Evolutionary conservation across 2,797 vertebrate genomes (phyloP).

Genomic region (Xiphophorus birchmanni): DNA sequence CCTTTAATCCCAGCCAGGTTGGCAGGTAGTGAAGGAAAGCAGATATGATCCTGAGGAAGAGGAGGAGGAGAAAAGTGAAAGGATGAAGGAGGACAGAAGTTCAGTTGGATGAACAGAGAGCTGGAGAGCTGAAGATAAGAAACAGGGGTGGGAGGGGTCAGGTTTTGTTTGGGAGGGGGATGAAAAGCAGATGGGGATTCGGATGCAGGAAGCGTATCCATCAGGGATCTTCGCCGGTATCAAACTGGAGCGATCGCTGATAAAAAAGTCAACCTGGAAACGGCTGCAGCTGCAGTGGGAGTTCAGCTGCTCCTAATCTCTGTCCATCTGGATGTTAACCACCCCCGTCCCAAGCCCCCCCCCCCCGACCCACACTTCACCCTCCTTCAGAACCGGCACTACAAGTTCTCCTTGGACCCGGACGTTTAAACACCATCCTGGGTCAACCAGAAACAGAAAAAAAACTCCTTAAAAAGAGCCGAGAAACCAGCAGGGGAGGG

Average conservation of each 20-base stretch:
- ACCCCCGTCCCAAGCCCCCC: background rate
- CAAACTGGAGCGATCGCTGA: constrained; percentile 69
- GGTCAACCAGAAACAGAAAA: constrained; percentile 36
- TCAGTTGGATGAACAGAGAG: constrained; percentile 55
- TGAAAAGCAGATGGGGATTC: constrained; percentile 64
- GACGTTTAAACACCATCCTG: background rate
- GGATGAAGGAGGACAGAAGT: constrained; percentile 3
- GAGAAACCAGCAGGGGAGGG: constrained; percentile 77
- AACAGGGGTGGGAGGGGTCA: constrained; percentile 20
- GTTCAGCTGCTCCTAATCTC: constrained; percentile 61
- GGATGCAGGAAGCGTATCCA: constrained; percentile 67
- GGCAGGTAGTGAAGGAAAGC: constrained; percentile 4
- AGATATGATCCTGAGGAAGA: constrained; percentile 5
- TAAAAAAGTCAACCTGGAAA: constrained; percentile 72
- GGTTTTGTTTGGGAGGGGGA: background rate
- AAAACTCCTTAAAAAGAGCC: constrained; percentile 41
- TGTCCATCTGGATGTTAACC: background rate
- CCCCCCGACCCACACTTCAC: constrained; percentile 24
- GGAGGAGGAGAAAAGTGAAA: background rate
- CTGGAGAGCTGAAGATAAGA: constrained; percentile 68
- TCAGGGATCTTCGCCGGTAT: constrained; percentile 70
- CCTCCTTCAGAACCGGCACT: constrained; percentile 18
- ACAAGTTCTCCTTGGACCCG: background rate
- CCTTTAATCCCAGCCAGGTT: background rate
- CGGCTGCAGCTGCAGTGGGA: constrained; percentile 62